Evolutionary conservation across 2,113 vertebrate genomes (phyloP).

Genomic region (western clawed frog (Xenopus tropicalis)): UCB_Xtro_10.0 CM004448.2:43127501-43128000

Average conservation of each 20-base stretch:
- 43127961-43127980: not conserved
- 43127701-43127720: not conserved
- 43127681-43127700: not conserved
- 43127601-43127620: too few relatives aligned
- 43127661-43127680: not conserved
- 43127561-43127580: too few relatives aligned
- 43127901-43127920: not conserved
- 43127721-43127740: not conserved
- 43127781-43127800: not conserved
- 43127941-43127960: not conserved
- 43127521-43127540: too few relatives aligned
- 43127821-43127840: not conserved
- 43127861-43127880: not conserved
- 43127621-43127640: not conserved
- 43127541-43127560: too few relatives aligned
- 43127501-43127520: too few relatives aligned
- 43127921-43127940: not conserved
- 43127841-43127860: not conserved
- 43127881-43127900: not conserved
- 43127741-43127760: not conserved
- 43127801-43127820: not conserved
- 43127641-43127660: not conserved
- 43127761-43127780: not conserved
- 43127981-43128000: not conserved
- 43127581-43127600: too few relatives aligned